Evolutionary conservation across 2,888 invertebrate genomes (phyloP), one percentile per base, ranked within the genome.

Genomic region (Chrysotoxum bicinctum): DNA sequence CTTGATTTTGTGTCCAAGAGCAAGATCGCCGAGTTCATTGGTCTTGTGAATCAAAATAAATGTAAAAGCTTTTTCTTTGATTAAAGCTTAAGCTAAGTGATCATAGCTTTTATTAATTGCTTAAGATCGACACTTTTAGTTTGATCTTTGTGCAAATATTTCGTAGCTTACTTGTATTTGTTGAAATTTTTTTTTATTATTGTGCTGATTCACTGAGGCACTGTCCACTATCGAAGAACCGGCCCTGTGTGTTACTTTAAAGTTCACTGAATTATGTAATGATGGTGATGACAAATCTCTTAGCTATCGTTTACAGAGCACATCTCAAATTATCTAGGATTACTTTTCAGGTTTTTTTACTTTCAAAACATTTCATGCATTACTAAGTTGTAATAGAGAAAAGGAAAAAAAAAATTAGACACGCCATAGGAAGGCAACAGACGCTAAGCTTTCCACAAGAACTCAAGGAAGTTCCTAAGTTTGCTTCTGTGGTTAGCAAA

Each of bases 321-420:
- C 9, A 58, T 58, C 68, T 76, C 56, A 45, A 32, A 45, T 66
- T 56, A 56, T 32, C 56, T 16, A 7, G 12, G 35, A 58, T 58
- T 43, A 26, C 21, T 7, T 60, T 40, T 37, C 35, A 5, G 7
- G 8, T 12, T 54, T 8, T 76, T 68, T 68, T 26, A 32, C 48
- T 60, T 76, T 76, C 37, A 2, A 26, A 75, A 50, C 32, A 40
- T 4, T 30, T 58, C 56, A 43, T 45, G 70, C 70, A 21, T 60
- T 60, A 23, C 9, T n/a, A 56, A 56, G 56, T 52, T 52, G 14
- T 52, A 12, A 8, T 30, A 32, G 2, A 16, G 10, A 30, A 32
- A 54, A 1, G 3, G 8, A 43, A 54, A 32, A 5, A 12, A 7
- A 35, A 19, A 35, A 1, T 4, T 7, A 19, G 35, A 6, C 35